Evolutionary conservation across 2,888 invertebrate species (phyloP).

Genomic region (Marronus borbonicus): DNA sequence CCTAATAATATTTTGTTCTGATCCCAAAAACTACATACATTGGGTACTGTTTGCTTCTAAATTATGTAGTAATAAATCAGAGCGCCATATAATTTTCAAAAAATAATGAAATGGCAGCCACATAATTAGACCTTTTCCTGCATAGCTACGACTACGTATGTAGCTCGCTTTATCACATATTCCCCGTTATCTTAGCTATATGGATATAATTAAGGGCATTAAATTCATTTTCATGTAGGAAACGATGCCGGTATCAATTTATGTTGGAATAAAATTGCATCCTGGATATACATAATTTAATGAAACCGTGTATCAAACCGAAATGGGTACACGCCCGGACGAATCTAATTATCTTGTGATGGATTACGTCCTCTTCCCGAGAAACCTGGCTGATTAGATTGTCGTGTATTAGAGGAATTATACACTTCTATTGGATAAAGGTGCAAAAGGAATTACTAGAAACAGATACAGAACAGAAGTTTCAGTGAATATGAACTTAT

Average conservation of each 20-base stretch:
- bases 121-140: no score
- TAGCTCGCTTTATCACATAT: no score
- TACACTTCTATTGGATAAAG: background rate
- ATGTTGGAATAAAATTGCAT: conserved; percentile 7
- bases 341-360: conserved; percentile 19
- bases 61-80: no score
- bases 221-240: background rate
- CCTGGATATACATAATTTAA: background rate
- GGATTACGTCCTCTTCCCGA: conserved; percentile 4
- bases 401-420: conserved; percentile 3
- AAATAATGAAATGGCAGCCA: no score
- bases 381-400: background rate
- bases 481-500: no score
- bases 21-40: no score
- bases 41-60: no score
- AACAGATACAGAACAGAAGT: no score
- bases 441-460: no score
- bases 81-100: no score
- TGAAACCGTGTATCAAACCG: background rate
- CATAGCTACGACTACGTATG: no score
- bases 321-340: conserved; percentile 1
- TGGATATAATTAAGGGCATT: background rate
- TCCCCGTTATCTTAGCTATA: background rate
- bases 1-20: no score
- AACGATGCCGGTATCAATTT: background rate